Conservation (phyloP, 2,888 invertebrate genomes). For the Gisinianus flammeolus region DNA sequence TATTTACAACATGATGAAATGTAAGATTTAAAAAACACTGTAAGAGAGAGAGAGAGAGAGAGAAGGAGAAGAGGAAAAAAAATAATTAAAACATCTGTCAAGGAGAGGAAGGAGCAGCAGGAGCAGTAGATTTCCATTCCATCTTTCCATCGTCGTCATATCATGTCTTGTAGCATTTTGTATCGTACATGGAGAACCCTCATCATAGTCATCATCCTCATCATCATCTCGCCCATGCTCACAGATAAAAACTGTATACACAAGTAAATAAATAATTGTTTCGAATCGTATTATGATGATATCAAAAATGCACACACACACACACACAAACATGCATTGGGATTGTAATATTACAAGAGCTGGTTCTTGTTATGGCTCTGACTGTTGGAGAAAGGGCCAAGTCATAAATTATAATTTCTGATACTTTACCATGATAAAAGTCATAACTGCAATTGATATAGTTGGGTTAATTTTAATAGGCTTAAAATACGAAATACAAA, state of each 20-base stretch:
- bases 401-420: constrained; percentile 18
- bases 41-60: constrained; percentile 1
- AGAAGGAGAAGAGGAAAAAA: neutral
- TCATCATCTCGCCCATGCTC: too few relatives aligned
- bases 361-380: too few relatives aligned
- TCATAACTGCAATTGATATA: constrained; percentile 18
- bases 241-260: too few relatives aligned
- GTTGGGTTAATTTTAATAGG: neutral
- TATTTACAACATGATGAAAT: neutral
- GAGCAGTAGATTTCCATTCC: neutral
- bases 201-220: neutral
- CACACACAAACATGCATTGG: too few relatives aligned
- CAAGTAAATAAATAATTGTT: too few relatives aligned
- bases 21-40: constrained; percentile 2
- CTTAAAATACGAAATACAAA: too few relatives aligned
- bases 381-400: neutral
- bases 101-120: neutral
- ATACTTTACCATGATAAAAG: constrained; percentile 6
- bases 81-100: constrained; percentile 23
- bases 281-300: too few relatives aligned
- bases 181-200: too few relatives aligned
- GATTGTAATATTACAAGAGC: too few relatives aligned
- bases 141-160: neutral
- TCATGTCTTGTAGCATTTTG: neutral
- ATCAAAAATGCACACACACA: too few relatives aligned